A percentile compares a stretch with the other conserved stretches of the same genome.
Evolutionary conservation across 1,140 invertebrate species (phyloP).

Genomic region (Drosophila oshimai): DNA sequence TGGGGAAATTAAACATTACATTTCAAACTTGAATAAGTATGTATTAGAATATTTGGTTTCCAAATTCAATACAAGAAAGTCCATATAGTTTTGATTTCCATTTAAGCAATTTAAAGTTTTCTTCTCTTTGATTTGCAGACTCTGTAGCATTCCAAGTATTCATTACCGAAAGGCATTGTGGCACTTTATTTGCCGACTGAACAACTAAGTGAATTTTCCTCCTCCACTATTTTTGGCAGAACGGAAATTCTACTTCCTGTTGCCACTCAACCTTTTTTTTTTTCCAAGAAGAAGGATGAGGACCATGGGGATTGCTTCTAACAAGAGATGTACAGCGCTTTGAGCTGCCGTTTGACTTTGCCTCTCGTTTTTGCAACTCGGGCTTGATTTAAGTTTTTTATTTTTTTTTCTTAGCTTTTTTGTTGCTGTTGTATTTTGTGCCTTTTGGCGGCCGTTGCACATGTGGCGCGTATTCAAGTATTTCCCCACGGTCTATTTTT

Average conservation of each 20-base stretch:
- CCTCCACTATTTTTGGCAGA: slow-evolving; percentile 15
- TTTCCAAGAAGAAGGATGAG: slow-evolving; percentile 1
- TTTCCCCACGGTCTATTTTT: slow-evolving; percentile 81
- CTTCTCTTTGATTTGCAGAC: slow-evolving; percentile 1
- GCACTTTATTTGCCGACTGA: slow-evolving; percentile 29
- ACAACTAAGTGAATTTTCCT: slow-evolving; percentile 9
- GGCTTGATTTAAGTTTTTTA: slow-evolving; percentile 30
- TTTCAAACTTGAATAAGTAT: too few relatives aligned
- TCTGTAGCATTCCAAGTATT: neutral
- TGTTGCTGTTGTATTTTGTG: slow-evolving; percentile 26
- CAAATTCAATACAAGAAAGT: neutral
- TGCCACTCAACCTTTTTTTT: slow-evolving; percentile 25
- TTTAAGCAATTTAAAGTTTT: neutral
- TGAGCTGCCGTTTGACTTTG: neutral
- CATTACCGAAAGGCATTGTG: slow-evolving; percentile 4
- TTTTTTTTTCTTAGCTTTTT: slow-evolving; percentile 12
- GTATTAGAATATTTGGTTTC: neutral
- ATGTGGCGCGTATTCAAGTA: slow-evolving; percentile 79
- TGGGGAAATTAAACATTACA: too few relatives aligned
- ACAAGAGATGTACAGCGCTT: slow-evolving; percentile 13
- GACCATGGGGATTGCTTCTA: slow-evolving; percentile 17
- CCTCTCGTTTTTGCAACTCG: slow-evolving; percentile 1
- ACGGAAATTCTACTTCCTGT: slow-evolving; percentile 72
- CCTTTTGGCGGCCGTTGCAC: slow-evolving; percentile 73
- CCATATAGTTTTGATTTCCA: neutral